Conservation (phyloP, 2,888 invertebrate species). For the Adelphocoris suturalis region DNA sequence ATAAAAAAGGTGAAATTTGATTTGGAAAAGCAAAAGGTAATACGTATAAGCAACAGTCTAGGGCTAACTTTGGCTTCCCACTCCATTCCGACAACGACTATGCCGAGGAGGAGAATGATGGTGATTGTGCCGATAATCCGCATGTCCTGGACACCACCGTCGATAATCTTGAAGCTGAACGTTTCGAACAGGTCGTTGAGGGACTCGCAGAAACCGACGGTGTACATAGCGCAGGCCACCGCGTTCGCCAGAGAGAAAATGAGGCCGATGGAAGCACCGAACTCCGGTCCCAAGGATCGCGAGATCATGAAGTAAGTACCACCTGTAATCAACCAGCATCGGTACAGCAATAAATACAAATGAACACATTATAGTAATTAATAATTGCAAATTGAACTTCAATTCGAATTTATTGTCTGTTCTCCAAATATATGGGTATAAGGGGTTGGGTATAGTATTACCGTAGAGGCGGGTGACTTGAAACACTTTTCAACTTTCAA, state of each 20-base stretch:
- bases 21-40: too few relatives aligned
- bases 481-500: too few relatives aligned
- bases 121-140: slow-evolving; percentile 92
- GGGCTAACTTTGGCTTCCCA: slow-evolving; percentile 92
- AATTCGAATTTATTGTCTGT: too few relatives aligned
- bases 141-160: slow-evolving; percentile 85
- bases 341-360: too few relatives aligned
- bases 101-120: slow-evolving; percentile 88
- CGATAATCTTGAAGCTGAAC: slow-evolving; percentile 82
- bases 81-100: slow-evolving; percentile 97
- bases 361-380: too few relatives aligned
- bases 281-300: slow-evolving; percentile 96
- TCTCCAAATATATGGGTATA: too few relatives aligned
- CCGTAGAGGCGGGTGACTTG: too few relatives aligned
- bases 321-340: slow-evolving; percentile 81
- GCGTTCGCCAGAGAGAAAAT: slow-evolving; percentile 98
- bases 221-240: slow-evolving; percentile 97
- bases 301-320: slow-evolving; percentile 99
- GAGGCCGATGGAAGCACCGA: slow-evolving; percentile 96
- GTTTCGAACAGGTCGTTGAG: slow-evolving; percentile 84
- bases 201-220: slow-evolving; percentile 98
- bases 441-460: too few relatives aligned
- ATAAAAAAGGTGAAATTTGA: too few relatives aligned
- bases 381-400: too few relatives aligned
- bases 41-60: too few relatives aligned